Evolutionary conservation across 2,797 vertebrate genomes (phyloP).

Genomic region (Myotis daubentonii): DNA sequence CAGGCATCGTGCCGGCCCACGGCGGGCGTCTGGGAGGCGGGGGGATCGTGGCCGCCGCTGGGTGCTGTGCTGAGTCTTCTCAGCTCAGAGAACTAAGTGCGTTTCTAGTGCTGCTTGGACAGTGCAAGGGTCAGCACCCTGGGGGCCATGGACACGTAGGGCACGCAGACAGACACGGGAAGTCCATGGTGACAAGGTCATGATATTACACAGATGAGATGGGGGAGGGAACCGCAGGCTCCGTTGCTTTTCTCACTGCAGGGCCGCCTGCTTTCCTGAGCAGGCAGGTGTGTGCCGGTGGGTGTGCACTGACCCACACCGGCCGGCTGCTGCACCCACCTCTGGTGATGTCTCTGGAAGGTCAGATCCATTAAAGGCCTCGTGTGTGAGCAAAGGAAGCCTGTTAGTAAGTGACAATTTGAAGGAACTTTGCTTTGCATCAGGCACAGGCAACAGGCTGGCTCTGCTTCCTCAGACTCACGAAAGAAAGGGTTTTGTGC

Average conservation of each 20-base stretch:
- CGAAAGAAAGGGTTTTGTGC: background rate
- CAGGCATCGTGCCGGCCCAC: slow-evolving; percentile 59
- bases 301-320: accelerated
- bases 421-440: background rate
- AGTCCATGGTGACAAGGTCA: slow-evolving; percentile 68
- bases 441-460: background rate
- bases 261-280: background rate
- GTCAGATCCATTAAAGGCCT: background rate
- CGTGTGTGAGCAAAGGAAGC: background rate
- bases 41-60: background rate
- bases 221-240: background rate
- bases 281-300: background rate
- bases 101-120: background rate
- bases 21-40: background rate
- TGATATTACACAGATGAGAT: background rate
- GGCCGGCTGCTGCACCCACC: background rate
- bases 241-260: background rate
- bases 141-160: slow-evolving; percentile 12
- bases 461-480: background rate
- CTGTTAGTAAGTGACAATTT: background rate
- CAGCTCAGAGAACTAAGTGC: background rate
- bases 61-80: background rate
- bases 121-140: slow-evolving; percentile 59
- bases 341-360: background rate
- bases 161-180: background rate